phyloP scores from a whole-genome alignment of 2,888 invertebrate genomes.

The Parthenolecanium corni region DNA sequence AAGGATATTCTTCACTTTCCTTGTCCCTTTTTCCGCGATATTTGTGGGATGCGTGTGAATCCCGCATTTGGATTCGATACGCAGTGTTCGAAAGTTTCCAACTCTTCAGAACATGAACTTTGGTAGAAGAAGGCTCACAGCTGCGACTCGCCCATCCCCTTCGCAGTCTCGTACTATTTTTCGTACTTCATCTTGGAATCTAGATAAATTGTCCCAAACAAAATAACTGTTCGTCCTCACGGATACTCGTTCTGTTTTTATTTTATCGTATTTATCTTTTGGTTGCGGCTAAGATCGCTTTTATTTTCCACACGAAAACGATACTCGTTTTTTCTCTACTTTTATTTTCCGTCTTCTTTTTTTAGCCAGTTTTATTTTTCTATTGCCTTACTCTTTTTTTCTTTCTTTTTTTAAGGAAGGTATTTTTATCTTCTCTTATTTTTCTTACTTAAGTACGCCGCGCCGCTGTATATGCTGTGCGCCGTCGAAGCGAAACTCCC shows the following conservation, averaged over 20 bases:
- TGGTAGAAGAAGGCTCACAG: too few relatives aligned
- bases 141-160: too few relatives aligned
- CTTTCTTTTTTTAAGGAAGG: neutral
- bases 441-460: constrained; percentile 27
- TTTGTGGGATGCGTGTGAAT: too few relatives aligned
- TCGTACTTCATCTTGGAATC: neutral
- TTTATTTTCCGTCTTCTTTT: too few relatives aligned
- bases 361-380: too few relatives aligned
- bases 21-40: too few relatives aligned
- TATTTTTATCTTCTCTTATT: constrained; percentile 26
- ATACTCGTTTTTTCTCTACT: constrained; percentile 13
- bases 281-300: constrained; percentile 26
- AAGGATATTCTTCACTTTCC: too few relatives aligned
- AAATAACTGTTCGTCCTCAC: constrained; percentile 4
- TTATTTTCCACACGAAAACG: constrained; percentile 24
- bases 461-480: neutral
- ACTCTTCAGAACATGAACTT: too few relatives aligned
- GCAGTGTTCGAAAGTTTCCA: too few relatives aligned
- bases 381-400: too few relatives aligned
- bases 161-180: neutral
- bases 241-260: constrained; percentile 12
- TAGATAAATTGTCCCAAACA: constrained; percentile 22
- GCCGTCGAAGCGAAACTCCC: constrained; percentile 17
- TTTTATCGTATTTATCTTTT: constrained; percentile 27
- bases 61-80: too few relatives aligned